These are phyloP conservation scores for Gari tellinella DNA, from an alignment of 2,888 invertebrate species.

Conservation along the genomic window DNA sequence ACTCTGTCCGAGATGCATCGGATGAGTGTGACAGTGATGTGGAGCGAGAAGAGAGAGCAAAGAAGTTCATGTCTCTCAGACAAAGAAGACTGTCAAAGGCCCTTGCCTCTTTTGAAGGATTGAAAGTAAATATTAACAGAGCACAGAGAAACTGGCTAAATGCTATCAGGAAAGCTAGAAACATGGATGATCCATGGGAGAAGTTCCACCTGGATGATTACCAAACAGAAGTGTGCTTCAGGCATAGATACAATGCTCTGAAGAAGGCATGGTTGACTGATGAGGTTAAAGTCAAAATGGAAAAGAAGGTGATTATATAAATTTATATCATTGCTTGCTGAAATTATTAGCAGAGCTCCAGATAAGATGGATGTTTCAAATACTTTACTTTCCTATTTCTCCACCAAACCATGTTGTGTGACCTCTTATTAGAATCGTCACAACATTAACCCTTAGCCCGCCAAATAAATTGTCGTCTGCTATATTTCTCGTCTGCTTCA, in stretches of 20 bases:
- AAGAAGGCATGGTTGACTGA: slow-evolving; percentile 86
- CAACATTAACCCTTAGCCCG: too few species aligned
- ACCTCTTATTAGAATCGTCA: too few species aligned
- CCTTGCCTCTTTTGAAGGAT: slow-evolving; percentile 55
- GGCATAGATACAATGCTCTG: slow-evolving; percentile 86
- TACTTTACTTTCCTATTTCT: too few species aligned
- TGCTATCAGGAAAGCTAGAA: slow-evolving; percentile 76
- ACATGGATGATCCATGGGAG: slow-evolving; percentile 85
- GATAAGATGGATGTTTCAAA: too few species aligned
- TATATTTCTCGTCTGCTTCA: too few species aligned
- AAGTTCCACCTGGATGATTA: slow-evolving; percentile 85
- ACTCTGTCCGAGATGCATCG: slow-evolving; percentile 58
- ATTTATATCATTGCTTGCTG: too few species aligned
- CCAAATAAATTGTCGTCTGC: too few species aligned
- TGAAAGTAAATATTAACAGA: slow-evolving; percentile 48
- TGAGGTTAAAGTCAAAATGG: slow-evolving; percentile 86
- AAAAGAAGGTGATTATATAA: slow-evolving; percentile 83
- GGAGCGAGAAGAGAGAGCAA: slow-evolving; percentile 48
- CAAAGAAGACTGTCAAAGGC: slow-evolving; percentile 74
- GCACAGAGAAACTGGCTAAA: slow-evolving; percentile 75
- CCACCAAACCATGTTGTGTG: too few species aligned
- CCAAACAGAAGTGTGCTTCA: slow-evolving; percentile 84
- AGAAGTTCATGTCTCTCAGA: slow-evolving; percentile 73
- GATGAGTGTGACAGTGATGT: slow-evolving; percentile 60
- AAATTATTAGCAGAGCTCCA: too few species aligned